Evolutionary conservation across 2,797 vertebrate genomes (phyloP), one percentile per base, ranked within the genome.

Genomic region (Sebastes elongatus): DNA sequence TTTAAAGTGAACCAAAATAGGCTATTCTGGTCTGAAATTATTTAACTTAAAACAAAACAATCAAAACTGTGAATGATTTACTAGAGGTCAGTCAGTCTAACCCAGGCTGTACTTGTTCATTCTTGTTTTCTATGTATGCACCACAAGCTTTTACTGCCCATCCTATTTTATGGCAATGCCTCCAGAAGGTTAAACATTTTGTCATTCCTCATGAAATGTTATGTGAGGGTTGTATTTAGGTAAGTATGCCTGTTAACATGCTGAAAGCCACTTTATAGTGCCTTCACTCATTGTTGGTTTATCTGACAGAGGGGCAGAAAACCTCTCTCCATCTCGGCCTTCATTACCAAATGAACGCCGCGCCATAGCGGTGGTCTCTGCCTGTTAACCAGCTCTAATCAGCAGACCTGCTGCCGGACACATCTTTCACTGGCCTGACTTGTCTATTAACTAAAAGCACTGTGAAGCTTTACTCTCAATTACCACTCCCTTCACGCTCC

Each of bases 401-500:
- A 94, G 90, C 86, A 84, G 90, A 79, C 89, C 81, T 80, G 86
- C 86, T 93, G 91, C 91, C 80, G 90, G 80, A 91, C 91, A 93
- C 94, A 94, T 96, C 92, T 94, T 95, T 96, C 94, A 95, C 92
- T 92, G 81, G 85, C 80, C 83, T 94, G 94, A 95, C 94, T 96
- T 86, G 92, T 94, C 94, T 94, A 95, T 96, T 96, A 96, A 95
- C 94, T 95, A 95, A 95, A 95, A 95, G 95, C 94, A 94, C 92
- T 71, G 76, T 92, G 88, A 90, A 94, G 93, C 94, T 96, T 94
- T 96, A 92, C 92, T 96, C 92, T 93, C 94, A 94, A 96, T 96
- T 95, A 95, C 93, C 94, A 93, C 95, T 95, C 95, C 95, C 94
- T 89, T 92, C 88, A 92, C 78, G 76, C 86, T 86, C 74, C 78